Evolutionary conservation across 2,888 invertebrate species (phyloP).

Genomic region (Malacosoma neustria): DNA sequence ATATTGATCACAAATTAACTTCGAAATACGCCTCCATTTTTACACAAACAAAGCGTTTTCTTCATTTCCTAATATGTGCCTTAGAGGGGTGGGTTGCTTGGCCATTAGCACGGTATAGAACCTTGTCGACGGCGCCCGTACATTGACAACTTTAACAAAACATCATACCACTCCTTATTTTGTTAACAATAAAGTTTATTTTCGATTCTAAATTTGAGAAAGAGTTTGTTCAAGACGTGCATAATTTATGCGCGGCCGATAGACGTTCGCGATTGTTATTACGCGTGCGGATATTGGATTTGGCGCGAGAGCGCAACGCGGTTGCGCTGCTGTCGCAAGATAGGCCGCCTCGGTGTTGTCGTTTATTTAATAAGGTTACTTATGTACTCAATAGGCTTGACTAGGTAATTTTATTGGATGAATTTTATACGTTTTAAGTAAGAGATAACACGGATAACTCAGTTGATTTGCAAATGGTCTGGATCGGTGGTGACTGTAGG

Average conservation of each 20-base stretch:
- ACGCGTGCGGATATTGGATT: slow-evolving; percentile 70
- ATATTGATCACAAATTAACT: no score
- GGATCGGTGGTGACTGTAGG: no score
- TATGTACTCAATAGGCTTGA: slow-evolving; percentile 18
- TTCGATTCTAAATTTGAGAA: slow-evolving; percentile 8
- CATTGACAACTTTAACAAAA: slow-evolving; percentile 25
- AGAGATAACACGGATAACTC: no score
- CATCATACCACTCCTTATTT: slow-evolving; percentile 16
- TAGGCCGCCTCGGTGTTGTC: slow-evolving; percentile 26
- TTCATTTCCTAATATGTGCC: slow-evolving; percentile 55
- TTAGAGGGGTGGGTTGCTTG: slow-evolving; percentile 42
- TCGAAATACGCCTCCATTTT: no score
- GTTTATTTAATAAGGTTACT: slow-evolving; percentile 24
- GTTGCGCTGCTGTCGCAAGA: slow-evolving; percentile 44
- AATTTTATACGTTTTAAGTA: no score
- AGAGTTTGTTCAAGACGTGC: slow-evolving; percentile 35
- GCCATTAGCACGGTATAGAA: slow-evolving; percentile 64
- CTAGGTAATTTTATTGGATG: not conserved
- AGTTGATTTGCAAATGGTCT: no score
- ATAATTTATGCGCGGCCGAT: slow-evolving; percentile 72
- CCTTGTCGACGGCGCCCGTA: slow-evolving; percentile 45
- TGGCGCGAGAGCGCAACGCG: slow-evolving; percentile 39
- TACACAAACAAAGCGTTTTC: slow-evolving; percentile 27
- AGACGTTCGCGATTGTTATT: slow-evolving; percentile 71
- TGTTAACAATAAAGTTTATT: slow-evolving; percentile 17